These are phyloP conservation scores for Colistium nudipinnis DNA, from an alignment of 2,113 vertebrate species.

Conservation along the genomic window DNA sequence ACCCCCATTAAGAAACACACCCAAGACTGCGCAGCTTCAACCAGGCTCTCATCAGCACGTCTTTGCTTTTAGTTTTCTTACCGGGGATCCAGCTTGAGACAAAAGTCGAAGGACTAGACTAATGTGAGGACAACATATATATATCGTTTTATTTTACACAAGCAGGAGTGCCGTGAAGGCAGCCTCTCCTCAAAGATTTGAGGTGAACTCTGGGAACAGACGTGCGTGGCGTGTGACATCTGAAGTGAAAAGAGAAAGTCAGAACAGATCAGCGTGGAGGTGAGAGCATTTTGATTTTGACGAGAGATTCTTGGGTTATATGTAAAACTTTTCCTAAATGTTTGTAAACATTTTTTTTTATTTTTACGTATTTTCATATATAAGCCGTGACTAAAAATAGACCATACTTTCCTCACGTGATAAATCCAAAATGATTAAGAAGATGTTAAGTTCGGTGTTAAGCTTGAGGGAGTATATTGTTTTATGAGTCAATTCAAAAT, in stretches of 20 bases:
- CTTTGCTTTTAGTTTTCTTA: background rate
- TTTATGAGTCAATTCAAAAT: background rate
- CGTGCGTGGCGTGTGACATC: background rate
- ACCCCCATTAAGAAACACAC: slow-evolving; percentile 28
- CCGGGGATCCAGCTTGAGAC: background rate
- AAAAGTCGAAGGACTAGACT: slow-evolving; percentile 42
- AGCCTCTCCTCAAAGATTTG: slow-evolving; percentile 7
- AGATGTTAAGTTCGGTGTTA: background rate
- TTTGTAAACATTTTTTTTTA: background rate
- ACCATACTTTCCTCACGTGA: background rate
- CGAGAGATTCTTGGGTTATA: background rate
- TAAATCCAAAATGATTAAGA: background rate
- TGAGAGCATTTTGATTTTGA: slow-evolving; percentile 41
- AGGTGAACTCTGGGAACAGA: background rate
- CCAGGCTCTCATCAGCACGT: slow-evolving; percentile 6
- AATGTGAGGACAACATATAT: slow-evolving; percentile 24
- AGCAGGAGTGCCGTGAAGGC: slow-evolving; percentile 10
- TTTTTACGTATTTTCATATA: background rate
- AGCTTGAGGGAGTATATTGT: background rate
- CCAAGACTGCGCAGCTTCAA: slow-evolving; percentile 12
- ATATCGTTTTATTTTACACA: slow-evolving; percentile 13
- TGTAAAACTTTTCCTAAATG: background rate
- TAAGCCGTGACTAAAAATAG: background rate
- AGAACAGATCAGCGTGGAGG: slow-evolving; percentile 44
- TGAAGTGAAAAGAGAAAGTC: slow-evolving; percentile 3